Conservation (phyloP, 2,888 invertebrate species). For the Plemyria rubiginata region DNA sequence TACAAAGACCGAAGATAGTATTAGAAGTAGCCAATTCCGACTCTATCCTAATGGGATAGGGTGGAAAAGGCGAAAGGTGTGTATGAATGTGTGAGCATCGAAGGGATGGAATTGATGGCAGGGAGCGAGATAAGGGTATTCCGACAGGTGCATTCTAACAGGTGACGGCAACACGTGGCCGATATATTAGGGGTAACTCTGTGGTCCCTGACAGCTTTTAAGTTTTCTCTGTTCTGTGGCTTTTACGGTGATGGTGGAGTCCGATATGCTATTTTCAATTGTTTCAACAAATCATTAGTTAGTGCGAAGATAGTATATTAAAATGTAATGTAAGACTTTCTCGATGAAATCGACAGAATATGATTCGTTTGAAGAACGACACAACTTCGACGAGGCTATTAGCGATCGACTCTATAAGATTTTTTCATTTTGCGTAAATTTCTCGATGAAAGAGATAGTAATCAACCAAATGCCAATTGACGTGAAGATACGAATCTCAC, state of each 20-base stretch:
- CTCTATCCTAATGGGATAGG: slow-evolving; percentile 15
- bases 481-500: slow-evolving; percentile 17
- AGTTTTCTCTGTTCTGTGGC: too few relatives aligned
- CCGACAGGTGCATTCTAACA: slow-evolving; percentile 49
- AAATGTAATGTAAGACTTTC: neutral
- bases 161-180: slow-evolving; percentile 57
- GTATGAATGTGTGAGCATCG: slow-evolving; percentile 1
- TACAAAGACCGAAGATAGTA: slow-evolving; percentile 10
- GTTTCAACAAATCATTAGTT: neutral
- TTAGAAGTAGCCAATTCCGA: slow-evolving; percentile 17
- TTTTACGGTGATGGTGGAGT: neutral
- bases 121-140: slow-evolving; percentile 41
- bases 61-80: slow-evolving; percentile 5
- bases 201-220: slow-evolving; percentile 1
- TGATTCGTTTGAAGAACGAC: neutral
- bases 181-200: slow-evolving; percentile 22
- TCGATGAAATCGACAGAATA: neutral
- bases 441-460: slow-evolving; percentile 12
- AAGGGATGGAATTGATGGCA: slow-evolving; percentile 21
- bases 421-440: slow-evolving; percentile 8
- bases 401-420: neutral
- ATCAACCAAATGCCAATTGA: slow-evolving; percentile 19
- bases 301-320: neutral
- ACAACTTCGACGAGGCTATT: neutral
- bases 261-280: neutral